These are phyloP conservation scores for Oreochromis niloticus DNA, from an alignment of 2,113 vertebrate genomes.

Conservation along the genomic window DNA sequence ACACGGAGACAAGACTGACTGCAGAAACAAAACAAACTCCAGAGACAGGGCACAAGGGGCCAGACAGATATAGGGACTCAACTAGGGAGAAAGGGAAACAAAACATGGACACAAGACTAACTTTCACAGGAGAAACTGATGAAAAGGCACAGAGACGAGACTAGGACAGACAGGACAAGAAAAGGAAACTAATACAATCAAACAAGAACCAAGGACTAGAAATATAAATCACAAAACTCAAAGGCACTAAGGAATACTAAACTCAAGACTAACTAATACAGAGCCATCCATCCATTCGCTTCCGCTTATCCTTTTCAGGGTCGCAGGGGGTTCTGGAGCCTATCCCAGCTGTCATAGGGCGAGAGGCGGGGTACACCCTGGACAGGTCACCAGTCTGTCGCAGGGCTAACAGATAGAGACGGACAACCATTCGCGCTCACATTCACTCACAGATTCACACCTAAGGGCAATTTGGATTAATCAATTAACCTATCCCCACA, in stretches of 20 bases:
- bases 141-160: neutral
- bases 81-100: fast-evolving
- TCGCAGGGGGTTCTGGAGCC: no score
- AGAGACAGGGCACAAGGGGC: fast-evolving
- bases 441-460: no score
- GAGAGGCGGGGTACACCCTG: no score
- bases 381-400: no score
- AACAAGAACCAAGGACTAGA: neutral
- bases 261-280: neutral
- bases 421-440: no score
- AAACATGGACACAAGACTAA: neutral
- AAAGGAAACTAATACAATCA: neutral
- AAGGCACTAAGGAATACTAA: neutral
- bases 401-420: no score
- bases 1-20: neutral
- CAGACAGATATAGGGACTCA: neutral
- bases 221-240: neutral
- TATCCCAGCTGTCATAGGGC: no score
- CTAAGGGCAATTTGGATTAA: no score
- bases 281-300: neutral
- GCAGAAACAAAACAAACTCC: neutral
- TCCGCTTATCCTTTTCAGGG: no score
- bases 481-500: no score
- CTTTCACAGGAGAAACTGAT: neutral
- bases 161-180: neutral